Base-by-base conservation (phyloP, 2,113 vertebrate species). In the Rhea pennata region DNA sequence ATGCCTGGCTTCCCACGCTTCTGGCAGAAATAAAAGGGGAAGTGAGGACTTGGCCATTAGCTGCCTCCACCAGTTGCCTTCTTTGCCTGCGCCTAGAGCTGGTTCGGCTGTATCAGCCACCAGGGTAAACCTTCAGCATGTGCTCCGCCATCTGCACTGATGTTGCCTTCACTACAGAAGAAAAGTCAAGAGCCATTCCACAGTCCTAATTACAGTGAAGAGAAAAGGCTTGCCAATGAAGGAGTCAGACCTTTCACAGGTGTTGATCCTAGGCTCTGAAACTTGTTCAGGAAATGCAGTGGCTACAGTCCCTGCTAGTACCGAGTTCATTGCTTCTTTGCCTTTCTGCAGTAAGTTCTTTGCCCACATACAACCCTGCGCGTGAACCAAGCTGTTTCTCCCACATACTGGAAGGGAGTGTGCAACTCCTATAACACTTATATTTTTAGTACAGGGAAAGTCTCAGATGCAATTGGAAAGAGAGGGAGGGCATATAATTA, bases 401-500 rank as follows among this genome's bases (percentile, higher is more conserved):
- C 33, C 73, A 42, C 31, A 21, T 48, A 17, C 19, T 77, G 29
- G 16, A 40, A 78, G 23, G 50, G 31, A 53, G 2, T 73, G 2
- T 1, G 3, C 0, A 0, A 71, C 21, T 71, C 39, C 36, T 90
- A 40, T 76, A 27, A 58, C 65, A 7, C 4, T 36, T 74, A 69
- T 74, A 0, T 21, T 77, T 89, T 69, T n/a, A 75, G 46, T 54
- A 54, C 17, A 9, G 71, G 24, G 4, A 8, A 86, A 74, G 20
- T 46, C 40, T 66, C 7, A 2, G 9, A 5, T 74, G 58, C 15
- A 26, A 5, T 5, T 67, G 61, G n/a, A 51, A 89, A 78, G 19
- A 82, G 42, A 75, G 27, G 15, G 21, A 90, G 29, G 50, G 26
- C 33, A n/a, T 3, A 2, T 46, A 59, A 71, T 75, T 78, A 64